Conservation (phyloP, 1,140 invertebrate species). For the Penaeus chinensis region DNA sequence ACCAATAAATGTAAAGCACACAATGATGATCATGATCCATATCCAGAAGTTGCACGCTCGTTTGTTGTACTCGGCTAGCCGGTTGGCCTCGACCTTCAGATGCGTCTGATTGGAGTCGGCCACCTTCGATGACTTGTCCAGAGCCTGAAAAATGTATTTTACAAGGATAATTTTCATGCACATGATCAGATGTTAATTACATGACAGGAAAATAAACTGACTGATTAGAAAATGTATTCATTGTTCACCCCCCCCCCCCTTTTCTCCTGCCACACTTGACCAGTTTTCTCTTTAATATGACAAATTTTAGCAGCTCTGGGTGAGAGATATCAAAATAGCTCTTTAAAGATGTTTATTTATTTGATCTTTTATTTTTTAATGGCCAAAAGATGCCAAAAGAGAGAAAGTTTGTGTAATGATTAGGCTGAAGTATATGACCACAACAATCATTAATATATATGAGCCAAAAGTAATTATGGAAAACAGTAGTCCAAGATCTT, state of each 20-base stretch:
- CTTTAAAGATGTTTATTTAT: neutral
- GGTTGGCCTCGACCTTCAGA: conserved; percentile 83
- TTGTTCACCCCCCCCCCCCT: too few relatives aligned
- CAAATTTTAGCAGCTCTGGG: neutral
- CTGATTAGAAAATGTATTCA: too few relatives aligned
- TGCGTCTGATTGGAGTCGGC: conserved; percentile 83
- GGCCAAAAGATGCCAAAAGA: neutral
- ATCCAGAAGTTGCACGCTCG: conserved; percentile 94
- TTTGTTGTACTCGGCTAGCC: conserved; percentile 85
- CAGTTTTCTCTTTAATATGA: too few relatives aligned
- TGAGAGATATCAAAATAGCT: too few relatives aligned
- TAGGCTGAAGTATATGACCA: too few relatives aligned
- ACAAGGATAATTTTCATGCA: neutral
- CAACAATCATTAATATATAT: too few relatives aligned
- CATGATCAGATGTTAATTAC: neutral
- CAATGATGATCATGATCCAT: conserved; percentile 87
- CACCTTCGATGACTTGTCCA: conserved; percentile 81
- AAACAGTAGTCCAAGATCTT: too few relatives aligned
- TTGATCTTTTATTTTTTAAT: neutral
- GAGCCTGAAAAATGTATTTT: conserved; percentile 70
- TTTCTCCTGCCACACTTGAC: too few relatives aligned
- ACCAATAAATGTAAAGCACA: conserved; percentile 89
- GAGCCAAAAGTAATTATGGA: too few relatives aligned
- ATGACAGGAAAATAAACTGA: too few relatives aligned
- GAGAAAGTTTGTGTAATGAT: too few relatives aligned